These are phyloP conservation scores for Aeoliscus strigatus DNA, from an alignment of 2,797 vertebrate species.

Conservation along the genomic window DNA sequence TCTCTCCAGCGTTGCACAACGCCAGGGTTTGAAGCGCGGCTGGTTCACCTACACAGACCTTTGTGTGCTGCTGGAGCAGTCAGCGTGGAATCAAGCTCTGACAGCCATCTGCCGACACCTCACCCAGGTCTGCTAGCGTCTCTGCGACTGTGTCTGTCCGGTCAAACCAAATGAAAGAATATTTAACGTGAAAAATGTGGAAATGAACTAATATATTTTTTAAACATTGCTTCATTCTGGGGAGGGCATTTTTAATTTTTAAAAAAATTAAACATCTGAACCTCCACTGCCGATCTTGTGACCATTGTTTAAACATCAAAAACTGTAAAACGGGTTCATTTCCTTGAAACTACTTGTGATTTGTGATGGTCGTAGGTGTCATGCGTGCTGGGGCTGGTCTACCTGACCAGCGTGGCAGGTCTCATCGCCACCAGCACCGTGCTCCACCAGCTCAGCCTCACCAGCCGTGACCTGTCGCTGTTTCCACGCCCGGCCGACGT, in stretches of 20 bases:
- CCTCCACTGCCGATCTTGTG: too few relatives aligned
- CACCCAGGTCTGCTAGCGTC: conserved; percentile 91
- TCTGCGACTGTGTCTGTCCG: too few relatives aligned
- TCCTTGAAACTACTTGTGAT: too few relatives aligned
- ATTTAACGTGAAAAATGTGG: too few relatives aligned
- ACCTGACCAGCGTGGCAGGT: conserved; percentile 86
- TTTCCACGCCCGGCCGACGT: conserved; percentile 13
- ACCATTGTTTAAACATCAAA: too few relatives aligned
- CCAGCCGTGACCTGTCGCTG: conserved; percentile 38
- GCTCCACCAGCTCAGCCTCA: conserved; percentile 78
- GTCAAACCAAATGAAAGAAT: too few relatives aligned
- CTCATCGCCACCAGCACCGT: conserved; percentile 79
- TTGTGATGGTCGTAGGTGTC: conserved; percentile 75
- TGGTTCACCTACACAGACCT: conserved; percentile 98
- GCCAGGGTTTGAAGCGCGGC: conserved; percentile 87
- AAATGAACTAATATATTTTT: too few relatives aligned
- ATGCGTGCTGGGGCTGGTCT: conserved; percentile 86
- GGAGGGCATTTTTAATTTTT: too few relatives aligned
- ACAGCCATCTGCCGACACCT: conserved; percentile 84
- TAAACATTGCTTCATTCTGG: too few relatives aligned
- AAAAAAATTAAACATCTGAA: too few relatives aligned
- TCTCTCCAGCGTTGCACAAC: conserved; percentile 83
- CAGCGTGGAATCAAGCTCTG: conserved; percentile 83
- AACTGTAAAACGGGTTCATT: too few relatives aligned
- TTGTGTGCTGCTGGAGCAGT: conserved; percentile 91